Percentiles rank a stretch among this genome's conserved stretches.
Conservation (phyloP, 2,888 invertebrate species). For the Scaptomyza reducta region DNA sequence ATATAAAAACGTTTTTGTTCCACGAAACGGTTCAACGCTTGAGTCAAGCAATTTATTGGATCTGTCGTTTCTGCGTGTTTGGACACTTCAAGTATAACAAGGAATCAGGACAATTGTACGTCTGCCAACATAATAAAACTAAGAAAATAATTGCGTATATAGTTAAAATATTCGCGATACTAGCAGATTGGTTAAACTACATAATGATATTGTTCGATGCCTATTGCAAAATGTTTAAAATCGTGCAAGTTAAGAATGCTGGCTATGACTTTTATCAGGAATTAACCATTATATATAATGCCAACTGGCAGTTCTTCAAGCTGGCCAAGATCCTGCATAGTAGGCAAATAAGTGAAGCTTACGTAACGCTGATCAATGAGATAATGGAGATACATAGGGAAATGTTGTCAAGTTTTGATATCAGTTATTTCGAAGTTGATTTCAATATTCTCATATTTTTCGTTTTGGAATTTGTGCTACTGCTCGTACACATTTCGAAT, state of each 20-base stretch:
- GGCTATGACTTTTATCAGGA: background rate
- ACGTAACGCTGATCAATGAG: conserved; percentile 1
- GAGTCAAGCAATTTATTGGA: no score
- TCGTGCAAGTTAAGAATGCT: background rate
- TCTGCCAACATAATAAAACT: background rate
- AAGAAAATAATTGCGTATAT: background rate
- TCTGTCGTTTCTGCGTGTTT: no score
- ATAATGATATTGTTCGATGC: no score
- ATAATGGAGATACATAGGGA: conserved; percentile 2
- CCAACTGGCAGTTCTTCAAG: background rate
- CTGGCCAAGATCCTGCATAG: conserved; percentile 1
- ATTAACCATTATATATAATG: background rate
- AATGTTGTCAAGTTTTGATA: background rate
- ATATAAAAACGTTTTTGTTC: no score
- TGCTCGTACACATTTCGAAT: background rate
- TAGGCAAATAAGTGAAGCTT: background rate
- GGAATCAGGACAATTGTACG: background rate
- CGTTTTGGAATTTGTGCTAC: background rate
- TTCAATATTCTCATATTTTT: background rate
- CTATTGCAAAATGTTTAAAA: no score
- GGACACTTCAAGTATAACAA: no score
- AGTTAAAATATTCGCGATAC: no score
- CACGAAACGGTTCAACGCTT: no score
- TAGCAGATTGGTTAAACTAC: no score
- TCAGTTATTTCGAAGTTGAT: background rate